Percentiles rank a stretch among this genome's conserved stretches.
phyloP scores from a whole-genome alignment of 30 jellyfish, hydroid and myxozoan genomes.

The Hydra vulgaris region DNA sequence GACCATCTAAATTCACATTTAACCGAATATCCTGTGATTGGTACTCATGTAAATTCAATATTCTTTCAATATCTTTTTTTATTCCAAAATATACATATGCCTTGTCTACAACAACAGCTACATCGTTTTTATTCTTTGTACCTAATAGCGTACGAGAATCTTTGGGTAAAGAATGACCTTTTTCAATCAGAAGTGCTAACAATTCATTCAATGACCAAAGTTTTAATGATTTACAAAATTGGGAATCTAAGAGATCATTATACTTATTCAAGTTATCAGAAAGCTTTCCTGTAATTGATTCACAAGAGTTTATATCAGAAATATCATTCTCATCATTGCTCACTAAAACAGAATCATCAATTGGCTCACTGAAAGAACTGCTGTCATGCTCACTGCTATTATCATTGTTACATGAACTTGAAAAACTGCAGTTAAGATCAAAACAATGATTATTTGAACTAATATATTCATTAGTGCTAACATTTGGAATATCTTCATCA shows the following conservation, averaged over 20 bases:
- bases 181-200: background rate
- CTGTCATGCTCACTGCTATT: background rate
- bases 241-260: background rate
- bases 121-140: background rate
- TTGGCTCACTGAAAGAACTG: background rate
- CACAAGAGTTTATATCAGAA: background rate
- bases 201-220: background rate
- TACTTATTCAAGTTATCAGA: background rate
- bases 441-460: background rate
- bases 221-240: background rate
- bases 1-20: slow-evolving; percentile 17
- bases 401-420: background rate
- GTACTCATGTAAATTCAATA: background rate
- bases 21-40: background rate
- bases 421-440: background rate
- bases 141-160: slow-evolving; percentile 10
- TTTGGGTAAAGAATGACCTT: slow-evolving; percentile 5
- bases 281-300: background rate
- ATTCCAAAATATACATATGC: slow-evolving; percentile 4
- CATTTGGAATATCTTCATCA: too few relatives aligned
- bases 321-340: background rate
- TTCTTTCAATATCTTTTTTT: background rate
- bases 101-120: background rate
- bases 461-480: background rate
- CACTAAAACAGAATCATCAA: background rate